Percentiles rank a stretch among this genome's conserved stretches.
These are phyloP conservation scores for Arge pagana DNA, from an alignment of 2,888 invertebrate species.

Conservation along the genomic window DNA sequence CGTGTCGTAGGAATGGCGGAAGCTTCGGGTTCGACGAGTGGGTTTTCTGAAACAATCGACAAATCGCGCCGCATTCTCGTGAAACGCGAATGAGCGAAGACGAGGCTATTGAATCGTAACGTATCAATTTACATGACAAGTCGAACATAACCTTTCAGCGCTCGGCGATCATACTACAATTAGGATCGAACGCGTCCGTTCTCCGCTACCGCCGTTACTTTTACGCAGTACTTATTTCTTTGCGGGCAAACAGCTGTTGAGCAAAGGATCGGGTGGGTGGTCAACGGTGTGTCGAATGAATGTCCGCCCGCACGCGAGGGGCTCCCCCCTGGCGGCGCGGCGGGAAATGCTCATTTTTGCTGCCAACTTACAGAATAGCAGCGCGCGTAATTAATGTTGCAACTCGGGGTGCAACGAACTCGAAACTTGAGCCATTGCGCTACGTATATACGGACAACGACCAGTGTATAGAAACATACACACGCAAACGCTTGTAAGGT, in stretches of 20 bases:
- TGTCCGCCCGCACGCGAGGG: too few relatives aligned
- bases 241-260: background rate
- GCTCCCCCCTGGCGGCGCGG: conserved; percentile 40
- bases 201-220: background rate
- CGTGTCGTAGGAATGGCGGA: too few relatives aligned
- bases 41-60: too few relatives aligned
- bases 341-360: conserved; percentile 40
- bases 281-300: conserved; percentile 44
- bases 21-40: too few relatives aligned
- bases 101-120: too few relatives aligned
- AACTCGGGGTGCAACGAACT: conserved; percentile 49
- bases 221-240: background rate
- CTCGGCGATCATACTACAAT: too few relatives aligned
- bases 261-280: conserved; percentile 14
- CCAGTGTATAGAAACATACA: too few relatives aligned
- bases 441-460: background rate
- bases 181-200: too few relatives aligned
- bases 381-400: conserved; percentile 48
- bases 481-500: background rate
- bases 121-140: too few relatives aligned
- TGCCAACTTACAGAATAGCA: conserved; percentile 40
- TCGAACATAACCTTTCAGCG: too few relatives aligned
- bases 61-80: too few relatives aligned
- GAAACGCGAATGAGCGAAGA: too few relatives aligned
- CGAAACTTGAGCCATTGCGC: conserved; percentile 26